These are phyloP conservation scores for Papilio dardanus DNA, from an alignment of 1,140 invertebrate species.

Conservation along the genomic window DNA sequence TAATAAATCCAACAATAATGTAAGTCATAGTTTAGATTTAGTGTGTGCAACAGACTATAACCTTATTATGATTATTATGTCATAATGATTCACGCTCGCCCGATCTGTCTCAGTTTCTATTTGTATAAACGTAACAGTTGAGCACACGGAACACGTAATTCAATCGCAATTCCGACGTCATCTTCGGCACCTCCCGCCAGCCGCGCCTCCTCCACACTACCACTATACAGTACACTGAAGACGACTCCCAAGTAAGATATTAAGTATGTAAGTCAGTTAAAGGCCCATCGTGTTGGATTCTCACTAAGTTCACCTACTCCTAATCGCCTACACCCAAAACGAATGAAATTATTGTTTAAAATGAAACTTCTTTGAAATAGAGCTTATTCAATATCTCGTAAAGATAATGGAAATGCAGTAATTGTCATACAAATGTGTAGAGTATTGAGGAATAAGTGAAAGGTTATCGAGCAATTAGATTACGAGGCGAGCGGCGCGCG, in stretches of 20 bases:
- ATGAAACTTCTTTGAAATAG: not conserved
- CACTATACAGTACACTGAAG: not conserved
- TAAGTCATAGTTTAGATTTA: not conserved
- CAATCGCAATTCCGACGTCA: not conserved
- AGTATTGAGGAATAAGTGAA: constrained; percentile 9
- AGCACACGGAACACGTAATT: not conserved
- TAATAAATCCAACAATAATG: not conserved
- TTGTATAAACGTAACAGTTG: constrained; percentile 8
- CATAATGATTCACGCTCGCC: not conserved
- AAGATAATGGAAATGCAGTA: not conserved
- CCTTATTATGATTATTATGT: constrained; percentile 14
- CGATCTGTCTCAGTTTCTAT: constrained; percentile 1
- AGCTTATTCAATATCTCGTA: not conserved
- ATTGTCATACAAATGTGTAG: constrained; percentile 10
- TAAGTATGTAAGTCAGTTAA: no score
- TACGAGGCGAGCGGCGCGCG: not conserved
- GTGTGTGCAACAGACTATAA: not conserved
- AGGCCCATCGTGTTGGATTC: no score
- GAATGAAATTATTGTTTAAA: not conserved
- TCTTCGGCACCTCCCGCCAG: not conserved
- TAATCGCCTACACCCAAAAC: not conserved
- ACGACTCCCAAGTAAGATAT: not conserved
- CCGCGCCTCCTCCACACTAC: not conserved
- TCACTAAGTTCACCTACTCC: not conserved
- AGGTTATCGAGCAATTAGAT: not conserved